A percentile compares a stretch with the other conserved stretches of the same genome.
phyloP scores from a whole-genome alignment of 2,113 vertebrate species.

The Brachypteracias leptosomus region DNA sequence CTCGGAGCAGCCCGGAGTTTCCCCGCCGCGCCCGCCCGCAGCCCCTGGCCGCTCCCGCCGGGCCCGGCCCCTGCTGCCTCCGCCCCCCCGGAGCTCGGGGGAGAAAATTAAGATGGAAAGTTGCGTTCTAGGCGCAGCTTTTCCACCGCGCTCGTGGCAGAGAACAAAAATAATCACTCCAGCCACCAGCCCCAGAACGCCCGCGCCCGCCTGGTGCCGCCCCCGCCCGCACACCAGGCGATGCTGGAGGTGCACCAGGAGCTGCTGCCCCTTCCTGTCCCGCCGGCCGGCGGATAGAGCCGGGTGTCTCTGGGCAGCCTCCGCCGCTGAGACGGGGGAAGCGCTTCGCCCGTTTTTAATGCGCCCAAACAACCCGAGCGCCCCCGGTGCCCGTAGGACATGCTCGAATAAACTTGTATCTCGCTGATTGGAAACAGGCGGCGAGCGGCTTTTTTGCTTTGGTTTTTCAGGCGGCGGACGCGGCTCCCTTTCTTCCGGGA shows the following conservation, averaged over 20 bases:
- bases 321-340: slow-evolving; percentile 69
- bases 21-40: not conserved
- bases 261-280: not conserved
- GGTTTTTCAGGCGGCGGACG: not conserved
- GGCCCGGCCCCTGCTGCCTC: not conserved
- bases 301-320: slow-evolving; percentile 56
- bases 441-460: not conserved
- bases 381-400: too few relatives aligned
- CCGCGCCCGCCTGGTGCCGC: not conserved
- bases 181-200: not conserved
- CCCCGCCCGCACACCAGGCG: not conserved
- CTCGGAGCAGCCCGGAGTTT: not conserved
- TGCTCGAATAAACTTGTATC: slow-evolving; percentile 77
- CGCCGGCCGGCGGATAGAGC: not conserved
- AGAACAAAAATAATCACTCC: not conserved
- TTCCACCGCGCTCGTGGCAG: not conserved
- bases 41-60: not conserved
- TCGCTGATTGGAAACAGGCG: slow-evolving; percentile 77
- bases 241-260: not conserved
- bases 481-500: slow-evolving; percentile 27
- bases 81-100: too few relatives aligned
- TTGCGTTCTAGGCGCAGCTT: not conserved
- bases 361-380: slow-evolving; percentile 74
- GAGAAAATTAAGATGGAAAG: not conserved
- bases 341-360: slow-evolving; percentile 76